phyloP scores from a whole-genome alignment of 2,113 vertebrate species.

The Mustela lutreola region DNA sequence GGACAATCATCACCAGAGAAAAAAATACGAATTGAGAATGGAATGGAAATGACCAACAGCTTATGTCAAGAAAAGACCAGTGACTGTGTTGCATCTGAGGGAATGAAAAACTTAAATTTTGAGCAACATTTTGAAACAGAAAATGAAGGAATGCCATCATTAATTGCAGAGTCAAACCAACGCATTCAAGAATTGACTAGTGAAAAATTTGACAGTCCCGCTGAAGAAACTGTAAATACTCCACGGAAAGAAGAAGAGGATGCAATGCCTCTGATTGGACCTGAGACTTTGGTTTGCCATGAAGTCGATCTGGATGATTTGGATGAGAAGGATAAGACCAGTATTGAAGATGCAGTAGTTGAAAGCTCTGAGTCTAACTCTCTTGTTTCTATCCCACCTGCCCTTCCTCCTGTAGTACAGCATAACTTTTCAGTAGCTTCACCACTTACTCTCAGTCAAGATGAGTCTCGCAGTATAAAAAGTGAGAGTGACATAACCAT shows the following conservation, averaged over 20 bases:
- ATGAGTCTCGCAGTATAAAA: slow-evolving; percentile 90
- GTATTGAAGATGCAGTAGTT: slow-evolving; percentile 85
- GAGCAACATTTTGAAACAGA: slow-evolving; percentile 86
- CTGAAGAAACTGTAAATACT: slow-evolving; percentile 69
- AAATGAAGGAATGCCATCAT: slow-evolving; percentile 89
- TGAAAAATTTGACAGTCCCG: slow-evolving; percentile 66
- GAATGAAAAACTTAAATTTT: slow-evolving; percentile 76
- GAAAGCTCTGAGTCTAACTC: slow-evolving; percentile 82
- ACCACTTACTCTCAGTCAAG: slow-evolving; percentile 87
- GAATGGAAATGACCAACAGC: slow-evolving; percentile 87
- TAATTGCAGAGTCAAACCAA: slow-evolving; percentile 86
- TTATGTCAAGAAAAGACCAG: slow-evolving; percentile 85
- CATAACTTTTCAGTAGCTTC: slow-evolving; percentile 86
- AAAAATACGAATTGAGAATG: slow-evolving; percentile 89
- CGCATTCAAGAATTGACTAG: slow-evolving; percentile 70
- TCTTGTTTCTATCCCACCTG: slow-evolving; percentile 75
- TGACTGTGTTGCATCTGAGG: slow-evolving; percentile 84
- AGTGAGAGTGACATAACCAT: slow-evolving; percentile 91
- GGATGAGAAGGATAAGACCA: slow-evolving; percentile 95
- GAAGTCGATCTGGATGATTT: slow-evolving; percentile 97
- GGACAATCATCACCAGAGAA: slow-evolving; percentile 93
- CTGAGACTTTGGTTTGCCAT: slow-evolving; percentile 95
- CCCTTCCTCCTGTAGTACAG: slow-evolving; percentile 82
- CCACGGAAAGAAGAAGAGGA: slow-evolving; percentile 88
- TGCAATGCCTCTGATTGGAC: slow-evolving; percentile 94